phyloP scores from a whole-genome alignment of 1,140 invertebrate species.

The Drosophila malerkotliana region DNA sequence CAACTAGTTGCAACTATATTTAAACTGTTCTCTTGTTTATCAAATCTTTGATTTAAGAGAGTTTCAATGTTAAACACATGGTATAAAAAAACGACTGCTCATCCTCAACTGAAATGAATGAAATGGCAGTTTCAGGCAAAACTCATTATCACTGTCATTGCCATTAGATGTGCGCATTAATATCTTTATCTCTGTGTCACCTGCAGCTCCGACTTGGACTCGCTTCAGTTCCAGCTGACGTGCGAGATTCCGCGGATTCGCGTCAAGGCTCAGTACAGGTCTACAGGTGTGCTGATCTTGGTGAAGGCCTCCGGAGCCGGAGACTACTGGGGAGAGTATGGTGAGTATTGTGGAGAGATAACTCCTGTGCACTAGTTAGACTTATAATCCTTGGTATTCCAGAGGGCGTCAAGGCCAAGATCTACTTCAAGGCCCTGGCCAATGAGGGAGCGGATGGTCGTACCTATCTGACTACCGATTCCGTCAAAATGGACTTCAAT shows the following conservation, averaged over 20 bases:
- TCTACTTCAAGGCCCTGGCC: conserved; percentile 90
- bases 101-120: conserved; percentile 50
- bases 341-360: conserved; percentile 83
- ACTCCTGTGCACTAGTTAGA: not conserved
- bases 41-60: conserved; percentile 8
- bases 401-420: conserved; percentile 93
- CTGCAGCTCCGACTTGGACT: conserved; percentile 88
- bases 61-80: conserved; percentile 3
- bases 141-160: conserved; percentile 70
- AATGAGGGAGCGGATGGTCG: conserved; percentile 85
- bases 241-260: conserved; percentile 91
- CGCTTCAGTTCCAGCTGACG: conserved; percentile 91
- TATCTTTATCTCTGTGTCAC: conserved; percentile 36
- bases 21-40: conserved; percentile 5
- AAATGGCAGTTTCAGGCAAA: conserved; percentile 53
- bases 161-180: conserved; percentile 44
- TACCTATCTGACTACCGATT: conserved; percentile 88
- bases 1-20: not conserved
- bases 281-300: conserved; percentile 90
- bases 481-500: conserved; percentile 92
- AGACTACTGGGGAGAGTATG: conserved; percentile 94
- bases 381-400: conserved; percentile 18
- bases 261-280: conserved; percentile 90
- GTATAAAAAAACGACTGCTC: conserved; percentile 28
- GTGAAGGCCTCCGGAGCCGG: conserved; percentile 92